Evolutionary conservation across 2,888 invertebrate genomes (phyloP), one percentile per base, ranked within the genome.

Genomic region (Drosophila multiciliata): DNA sequence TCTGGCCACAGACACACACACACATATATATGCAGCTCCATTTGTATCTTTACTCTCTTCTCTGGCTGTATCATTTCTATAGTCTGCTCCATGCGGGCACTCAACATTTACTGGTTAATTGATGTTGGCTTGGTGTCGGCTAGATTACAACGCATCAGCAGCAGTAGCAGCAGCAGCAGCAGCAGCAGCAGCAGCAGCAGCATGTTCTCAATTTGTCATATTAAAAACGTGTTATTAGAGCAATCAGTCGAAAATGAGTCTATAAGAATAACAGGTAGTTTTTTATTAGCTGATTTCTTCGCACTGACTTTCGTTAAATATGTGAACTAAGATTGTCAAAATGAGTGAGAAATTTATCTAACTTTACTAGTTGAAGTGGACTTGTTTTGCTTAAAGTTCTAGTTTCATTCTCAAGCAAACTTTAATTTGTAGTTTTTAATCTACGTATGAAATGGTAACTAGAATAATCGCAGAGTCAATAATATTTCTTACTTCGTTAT

Each of bases 141-240:
- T 68, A 49, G 32, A 38, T 62, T 63, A 53, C 50, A 36, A 45
- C 33, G 29, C 49, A 26, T 11, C 9, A 17, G 23, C 36, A 48
- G 26, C 66, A 32, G n/a, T n/a, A n/a, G 29, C 63, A 20, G 20
- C 45, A 23, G 35, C n/a, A 17, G 6, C 48, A 49, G 26, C 26
- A 7, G 48, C 48, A 48, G 23, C 70, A 62, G 66, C 74, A 49
- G 7, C 49, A 26, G 20, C 9, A 17, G 23, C 36, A 48, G 26
- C 66, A 32, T 66, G 74, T 77, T 73, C 76, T 73, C 82, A 76
- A 86, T 81, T 79, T 81, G 77, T 82, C 84, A 86, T 82, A 71
- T 63, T 66, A 66, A 60, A 57, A 73, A 74, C 60, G 65, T 60
- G 72, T 67, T 73, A 69, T 73, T 74, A 65, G 49, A 53, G 42